Percentiles rank a stretch among this genome's conserved stretches.
Evolutionary conservation across 2,797 vertebrate species (phyloP).

Genomic region (Centropyge bicolor): DNA sequence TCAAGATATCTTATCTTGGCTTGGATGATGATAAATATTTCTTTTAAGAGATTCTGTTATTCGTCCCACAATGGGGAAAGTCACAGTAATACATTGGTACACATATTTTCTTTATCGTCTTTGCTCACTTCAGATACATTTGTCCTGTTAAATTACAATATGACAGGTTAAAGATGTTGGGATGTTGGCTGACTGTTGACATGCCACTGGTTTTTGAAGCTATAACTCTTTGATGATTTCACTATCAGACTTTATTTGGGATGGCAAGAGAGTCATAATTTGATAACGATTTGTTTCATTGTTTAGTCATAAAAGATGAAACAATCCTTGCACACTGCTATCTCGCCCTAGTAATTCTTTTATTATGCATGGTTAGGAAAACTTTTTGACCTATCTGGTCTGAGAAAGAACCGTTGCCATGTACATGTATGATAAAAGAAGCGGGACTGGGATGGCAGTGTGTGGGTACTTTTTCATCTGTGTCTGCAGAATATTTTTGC

Average conservation of each 20-base stretch:
- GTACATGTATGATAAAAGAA: background rate
- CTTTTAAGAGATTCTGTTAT: no score
- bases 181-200: background rate
- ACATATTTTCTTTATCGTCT: background rate
- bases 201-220: background rate
- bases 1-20: background rate
- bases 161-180: background rate
- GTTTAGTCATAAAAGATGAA: background rate
- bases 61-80: no score
- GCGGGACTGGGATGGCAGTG: background rate
- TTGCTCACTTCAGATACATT: background rate
- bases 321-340: background rate
- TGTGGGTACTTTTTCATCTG: slow-evolving; percentile 1
- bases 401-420: background rate
- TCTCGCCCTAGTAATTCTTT: background rate
- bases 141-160: background rate
- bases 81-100: no score
- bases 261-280: background rate
- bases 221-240: background rate
- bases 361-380: background rate
- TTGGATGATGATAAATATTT: background rate
- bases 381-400: background rate
- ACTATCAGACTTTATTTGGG: background rate
- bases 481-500: background rate
- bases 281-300: background rate